These are phyloP conservation scores for Thera britannica DNA, from an alignment of 2,888 invertebrate species.

Conservation along the genomic window DNA sequence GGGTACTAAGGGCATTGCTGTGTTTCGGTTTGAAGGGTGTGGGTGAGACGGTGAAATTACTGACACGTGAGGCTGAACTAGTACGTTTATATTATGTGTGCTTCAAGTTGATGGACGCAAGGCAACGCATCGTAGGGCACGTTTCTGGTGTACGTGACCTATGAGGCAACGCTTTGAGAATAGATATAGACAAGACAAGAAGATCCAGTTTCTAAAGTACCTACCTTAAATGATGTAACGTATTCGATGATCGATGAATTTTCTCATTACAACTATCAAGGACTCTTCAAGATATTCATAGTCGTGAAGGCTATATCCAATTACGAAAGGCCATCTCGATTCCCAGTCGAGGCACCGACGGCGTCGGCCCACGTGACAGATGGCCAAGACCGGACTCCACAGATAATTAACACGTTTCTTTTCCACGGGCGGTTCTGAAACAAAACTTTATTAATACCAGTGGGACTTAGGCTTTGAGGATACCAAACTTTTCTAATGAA, in stretches of 20 bases:
- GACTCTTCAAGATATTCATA: conserved; percentile 33
- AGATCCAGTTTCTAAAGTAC: too few relatives aligned
- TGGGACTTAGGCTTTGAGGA: conserved; percentile 79
- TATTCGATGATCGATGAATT: conserved; percentile 13
- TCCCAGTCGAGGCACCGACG: conserved; percentile 44
- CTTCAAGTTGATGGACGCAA: too few relatives aligned
- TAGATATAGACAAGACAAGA: too few relatives aligned
- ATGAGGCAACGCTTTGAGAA: too few relatives aligned
- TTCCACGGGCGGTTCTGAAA: conserved; percentile 66
- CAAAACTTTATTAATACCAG: conserved; percentile 84
- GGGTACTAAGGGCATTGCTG: too few relatives aligned
- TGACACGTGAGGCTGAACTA: too few relatives aligned
- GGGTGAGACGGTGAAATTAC: too few relatives aligned
- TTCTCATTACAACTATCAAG: conserved; percentile 29
- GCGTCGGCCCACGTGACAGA: conserved; percentile 67
- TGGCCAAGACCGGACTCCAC: conserved; percentile 60
- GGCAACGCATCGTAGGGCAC: too few relatives aligned
- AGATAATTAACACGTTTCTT: conserved; percentile 84
- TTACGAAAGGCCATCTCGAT: conserved; percentile 46
- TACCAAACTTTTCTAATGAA: conserved; percentile 83
- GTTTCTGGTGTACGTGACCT: too few relatives aligned
- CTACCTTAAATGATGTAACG: too few relatives aligned
- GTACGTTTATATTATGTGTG: too few relatives aligned
- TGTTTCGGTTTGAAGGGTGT: too few relatives aligned
- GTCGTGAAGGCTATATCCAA: conserved; percentile 42